Base-by-base conservation (phyloP, 2,888 invertebrate species). In the Thalpophila matura region DNA sequence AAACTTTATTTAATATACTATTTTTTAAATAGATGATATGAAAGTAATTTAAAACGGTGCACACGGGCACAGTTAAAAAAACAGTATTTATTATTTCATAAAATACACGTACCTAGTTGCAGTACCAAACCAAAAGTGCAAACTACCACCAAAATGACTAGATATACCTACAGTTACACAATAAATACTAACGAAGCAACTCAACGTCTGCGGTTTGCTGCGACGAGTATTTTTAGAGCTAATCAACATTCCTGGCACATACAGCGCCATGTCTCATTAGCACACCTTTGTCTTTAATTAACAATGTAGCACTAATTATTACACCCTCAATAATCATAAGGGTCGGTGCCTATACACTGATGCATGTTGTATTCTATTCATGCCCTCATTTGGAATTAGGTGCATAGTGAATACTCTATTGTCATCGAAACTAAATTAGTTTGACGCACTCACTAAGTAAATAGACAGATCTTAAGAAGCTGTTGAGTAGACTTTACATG, bases 151-250 rank as follows among this genome's bases (percentile, higher is more conserved):
- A 6, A 57, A 62, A 57, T 50, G n/a, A 29, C 47, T 56, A 35
- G 27, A 43, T 42, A 50, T 50, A n/a, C n/a, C n/a, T n/a, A 55
- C 46, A 46, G 33, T 49, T 29, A 51, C 80, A 91, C 88, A 89
- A 91, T 89, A 88, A 84, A 86, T 86, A 82, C 87, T 91, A 91
- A 91, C 82, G 91, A 91, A 88, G 84, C 82, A 75, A 73, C 80
- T 81, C 68, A 62, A 80, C 63, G 53, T 71, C 81, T 84, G 80
- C 75, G 84, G 84, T 84, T 82, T 81, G 81, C 79, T 79, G 61
- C 79, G 75, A 72, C 73, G 68, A 73, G 74, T 83, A 88, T 91
- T 91, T 89, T 90, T 89, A 85, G 83, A 82, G 75, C 85, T 86
- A 86, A 90, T 92, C 89, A 90, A 87, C 84, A 91, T 90, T 90